These are phyloP conservation scores for Andricus curvator DNA, from an alignment of 2,888 invertebrate genomes.

Conservation along the genomic window DNA sequence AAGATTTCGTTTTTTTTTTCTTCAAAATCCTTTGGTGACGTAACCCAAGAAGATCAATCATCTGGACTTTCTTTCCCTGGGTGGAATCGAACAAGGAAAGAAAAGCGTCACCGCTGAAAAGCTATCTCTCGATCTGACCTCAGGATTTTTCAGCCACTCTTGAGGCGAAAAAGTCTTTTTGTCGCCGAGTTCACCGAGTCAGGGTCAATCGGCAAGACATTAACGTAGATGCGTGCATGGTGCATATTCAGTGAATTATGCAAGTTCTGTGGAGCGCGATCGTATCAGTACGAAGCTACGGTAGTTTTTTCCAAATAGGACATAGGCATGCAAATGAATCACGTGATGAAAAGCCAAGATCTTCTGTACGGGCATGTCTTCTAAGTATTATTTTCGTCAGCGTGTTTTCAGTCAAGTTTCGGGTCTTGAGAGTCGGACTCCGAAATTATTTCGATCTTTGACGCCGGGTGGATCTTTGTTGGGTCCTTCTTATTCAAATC, in stretches of 20 bases:
- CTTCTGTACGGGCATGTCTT: neutral
- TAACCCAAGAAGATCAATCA: slow-evolving; percentile 10
- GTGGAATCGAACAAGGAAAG: slow-evolving; percentile 44
- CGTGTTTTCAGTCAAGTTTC: slow-evolving; percentile 17
- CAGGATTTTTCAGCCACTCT: slow-evolving; percentile 47
- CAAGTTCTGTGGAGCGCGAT: slow-evolving; percentile 46
- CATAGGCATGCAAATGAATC: slow-evolving; percentile 36
- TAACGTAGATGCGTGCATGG: slow-evolving; percentile 54
- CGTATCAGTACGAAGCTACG: slow-evolving; percentile 51
- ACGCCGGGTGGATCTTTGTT: slow-evolving; percentile 43
- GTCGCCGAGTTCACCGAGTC: slow-evolving; percentile 60
- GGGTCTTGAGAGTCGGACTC: slow-evolving; percentile 11
- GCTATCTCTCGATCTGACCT: slow-evolving; percentile 58
- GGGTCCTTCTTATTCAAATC: slow-evolving; percentile 31
- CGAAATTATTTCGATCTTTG: slow-evolving; percentile 48
- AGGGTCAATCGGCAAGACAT: slow-evolving; percentile 61
- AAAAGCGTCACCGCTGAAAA: slow-evolving; percentile 46
- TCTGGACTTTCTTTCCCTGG: slow-evolving; percentile 25
- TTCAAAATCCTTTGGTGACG: slow-evolving; percentile 18
- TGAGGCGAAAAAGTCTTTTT: slow-evolving; percentile 39
- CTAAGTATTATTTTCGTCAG: slow-evolving; percentile 33
- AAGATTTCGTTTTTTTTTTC: neutral
- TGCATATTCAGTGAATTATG: slow-evolving; percentile 61
- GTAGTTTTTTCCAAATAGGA: slow-evolving; percentile 45
- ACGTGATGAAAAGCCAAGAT: slow-evolving; percentile 31